Conservation (phyloP, 2,797 vertebrate species). For the Xyrichtys novacula region DNA sequence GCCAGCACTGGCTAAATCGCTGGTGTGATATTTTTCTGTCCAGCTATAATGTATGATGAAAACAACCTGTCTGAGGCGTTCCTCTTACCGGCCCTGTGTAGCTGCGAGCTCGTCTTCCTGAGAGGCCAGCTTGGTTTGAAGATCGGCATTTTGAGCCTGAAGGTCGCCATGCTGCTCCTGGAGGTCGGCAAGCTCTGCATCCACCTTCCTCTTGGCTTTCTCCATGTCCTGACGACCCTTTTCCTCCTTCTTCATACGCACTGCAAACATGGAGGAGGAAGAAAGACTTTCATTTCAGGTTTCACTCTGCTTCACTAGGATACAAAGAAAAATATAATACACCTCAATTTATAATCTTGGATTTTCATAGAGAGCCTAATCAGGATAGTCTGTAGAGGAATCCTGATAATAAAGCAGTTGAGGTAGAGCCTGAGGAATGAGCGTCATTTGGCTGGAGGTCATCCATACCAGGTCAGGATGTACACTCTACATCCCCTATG, state of each 20-base stretch:
- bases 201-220: constrained; percentile 95
- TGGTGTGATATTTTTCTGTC: not conserved
- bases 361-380: no score
- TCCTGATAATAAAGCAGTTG: no score
- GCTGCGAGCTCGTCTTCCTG: constrained; percentile 96
- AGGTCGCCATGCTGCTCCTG: constrained; percentile 95
- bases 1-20: no score
- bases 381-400: no score
- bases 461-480: no score
- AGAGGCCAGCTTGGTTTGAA: constrained; percentile 90
- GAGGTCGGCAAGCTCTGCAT: constrained; percentile 90
- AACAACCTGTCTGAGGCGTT: not conserved
- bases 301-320: no score
- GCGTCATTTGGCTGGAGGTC: no score
- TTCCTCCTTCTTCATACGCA: constrained; percentile 94
- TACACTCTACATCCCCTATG: no score
- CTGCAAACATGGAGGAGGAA: constrained; percentile 70
- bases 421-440: no score
- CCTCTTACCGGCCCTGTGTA: constrained; percentile 87
- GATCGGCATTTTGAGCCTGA: constrained; percentile 91
- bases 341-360: no score
- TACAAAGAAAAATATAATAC: no score
- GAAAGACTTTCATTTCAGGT: fast-evolving
- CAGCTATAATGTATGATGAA: not conserved
- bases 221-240: constrained; percentile 94